Evolutionary conservation across 2,113 vertebrate species (phyloP).

Genomic region (Murina feae): DNA sequence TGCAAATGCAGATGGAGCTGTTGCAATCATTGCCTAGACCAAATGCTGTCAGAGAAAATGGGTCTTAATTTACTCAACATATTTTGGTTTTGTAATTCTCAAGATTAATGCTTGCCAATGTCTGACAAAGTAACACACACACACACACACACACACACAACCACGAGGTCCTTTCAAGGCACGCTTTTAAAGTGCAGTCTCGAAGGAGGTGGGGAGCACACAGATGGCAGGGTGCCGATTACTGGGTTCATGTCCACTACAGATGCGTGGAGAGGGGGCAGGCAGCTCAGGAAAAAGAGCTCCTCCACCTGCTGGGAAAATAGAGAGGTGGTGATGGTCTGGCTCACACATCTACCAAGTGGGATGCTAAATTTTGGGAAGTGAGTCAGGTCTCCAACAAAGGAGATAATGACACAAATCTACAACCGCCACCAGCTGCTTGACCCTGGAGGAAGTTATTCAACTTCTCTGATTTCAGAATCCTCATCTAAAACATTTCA

Average conservation of each 20-base stretch:
- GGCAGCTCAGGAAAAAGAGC: not conserved
- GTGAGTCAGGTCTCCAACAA: slow-evolving; percentile 5
- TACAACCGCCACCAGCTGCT: not conserved
- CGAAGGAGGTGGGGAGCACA: not conserved
- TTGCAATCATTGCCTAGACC: not conserved
- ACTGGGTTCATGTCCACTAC: not conserved
- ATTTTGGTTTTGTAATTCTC: slow-evolving; percentile 50
- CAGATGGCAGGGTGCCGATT: not conserved
- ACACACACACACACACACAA: too few species aligned
- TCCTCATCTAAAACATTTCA: slow-evolving; percentile 11
- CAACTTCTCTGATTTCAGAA: not conserved
- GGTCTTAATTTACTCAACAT: slow-evolving; percentile 49
- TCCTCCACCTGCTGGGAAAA: not conserved
- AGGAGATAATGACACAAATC: not conserved
- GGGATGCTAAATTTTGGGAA: not conserved
- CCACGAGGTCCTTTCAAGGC: not conserved
- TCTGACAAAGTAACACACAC: slow-evolving; percentile 46
- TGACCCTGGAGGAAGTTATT: not conserved
- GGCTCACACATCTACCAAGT: not conserved
- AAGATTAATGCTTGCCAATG: slow-evolving; percentile 49
- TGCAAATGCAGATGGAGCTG: slow-evolving; percentile 4
- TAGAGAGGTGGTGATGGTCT: not conserved
- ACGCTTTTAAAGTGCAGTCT: not conserved
- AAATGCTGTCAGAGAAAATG: slow-evolving; percentile 42
- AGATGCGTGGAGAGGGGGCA: not conserved